Conservation (phyloP, 2,797 vertebrate genomes). For the Acrossocheilus fasciatus region DNA sequence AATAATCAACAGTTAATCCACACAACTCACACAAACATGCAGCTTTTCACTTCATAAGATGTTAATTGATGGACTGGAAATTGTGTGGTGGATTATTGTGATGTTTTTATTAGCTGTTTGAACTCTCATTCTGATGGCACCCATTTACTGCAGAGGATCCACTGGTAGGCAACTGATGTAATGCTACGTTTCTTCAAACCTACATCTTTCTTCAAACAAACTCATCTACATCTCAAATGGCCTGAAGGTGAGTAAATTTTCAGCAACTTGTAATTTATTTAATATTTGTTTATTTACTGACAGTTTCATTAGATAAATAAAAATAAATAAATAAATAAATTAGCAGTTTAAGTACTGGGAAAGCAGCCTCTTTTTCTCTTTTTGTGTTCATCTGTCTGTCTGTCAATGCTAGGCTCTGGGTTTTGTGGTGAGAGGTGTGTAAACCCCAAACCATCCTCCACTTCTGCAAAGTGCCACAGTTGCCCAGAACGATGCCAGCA, state of each 20-base stretch:
- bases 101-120: not conserved
- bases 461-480: conserved; percentile 29
- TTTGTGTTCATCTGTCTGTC: not conserved
- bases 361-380: not conserved
- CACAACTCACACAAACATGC: not conserved
- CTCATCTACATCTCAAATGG: not conserved
- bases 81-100: not conserved
- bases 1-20: not conserved
- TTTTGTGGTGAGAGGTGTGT: conserved; percentile 37
- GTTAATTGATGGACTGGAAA: not conserved
- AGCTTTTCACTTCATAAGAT: not conserved
- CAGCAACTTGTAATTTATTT: not conserved
- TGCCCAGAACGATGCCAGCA: conserved; percentile 31
- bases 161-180: not conserved
- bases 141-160: not conserved
- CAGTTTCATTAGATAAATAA: not conserved
- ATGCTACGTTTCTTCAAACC: not conserved
- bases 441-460: conserved; percentile 47
- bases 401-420: conserved; percentile 23
- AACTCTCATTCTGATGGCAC: not conserved
- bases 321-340: too few relatives aligned
- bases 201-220: not conserved
- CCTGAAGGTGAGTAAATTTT: not conserved
- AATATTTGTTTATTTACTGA: not conserved
- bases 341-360: not conserved